Conservation (phyloP, 2,797 vertebrate genomes). For the Lycodopsis pacificus region DNA sequence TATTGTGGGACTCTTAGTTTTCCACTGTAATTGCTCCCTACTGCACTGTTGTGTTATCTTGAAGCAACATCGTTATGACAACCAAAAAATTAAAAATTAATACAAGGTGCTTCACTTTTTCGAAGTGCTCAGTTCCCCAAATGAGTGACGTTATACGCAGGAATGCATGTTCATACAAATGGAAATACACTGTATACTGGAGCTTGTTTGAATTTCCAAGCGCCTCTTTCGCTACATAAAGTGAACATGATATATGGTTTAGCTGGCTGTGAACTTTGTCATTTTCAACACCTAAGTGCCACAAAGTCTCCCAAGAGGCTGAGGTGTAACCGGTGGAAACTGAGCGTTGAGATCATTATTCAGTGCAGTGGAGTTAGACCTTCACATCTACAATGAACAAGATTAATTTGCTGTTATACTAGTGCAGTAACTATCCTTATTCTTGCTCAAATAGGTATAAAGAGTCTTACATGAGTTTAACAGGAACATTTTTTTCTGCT, state of each 20-base stretch:
- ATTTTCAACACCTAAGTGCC: slow-evolving; percentile 54
- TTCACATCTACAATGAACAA: slow-evolving; percentile 31
- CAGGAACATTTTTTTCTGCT: slow-evolving; percentile 26
- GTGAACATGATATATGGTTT: slow-evolving; percentile 47
- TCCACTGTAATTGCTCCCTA: slow-evolving; percentile 12
- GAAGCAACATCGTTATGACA: background rate
- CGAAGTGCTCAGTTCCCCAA: background rate
- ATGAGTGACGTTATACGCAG: slow-evolving; percentile 6
- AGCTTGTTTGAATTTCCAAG: slow-evolving; percentile 32
- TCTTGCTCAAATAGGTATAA: background rate
- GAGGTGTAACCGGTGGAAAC: slow-evolving; percentile 41
- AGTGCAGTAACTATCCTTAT: background rate
- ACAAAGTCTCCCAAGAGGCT: slow-evolving; percentile 17
- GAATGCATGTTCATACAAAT: background rate
- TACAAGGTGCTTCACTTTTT: background rate
- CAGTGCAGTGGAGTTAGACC: slow-evolving; percentile 25
- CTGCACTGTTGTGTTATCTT: background rate
- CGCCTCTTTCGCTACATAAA: slow-evolving; percentile 29
- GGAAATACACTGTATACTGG: slow-evolving; percentile 6
- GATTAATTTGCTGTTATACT: background rate
- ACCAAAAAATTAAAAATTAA: background rate
- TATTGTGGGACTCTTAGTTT: slow-evolving; percentile 62
- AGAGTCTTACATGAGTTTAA: background rate
- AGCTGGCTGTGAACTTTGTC: slow-evolving; percentile 64
- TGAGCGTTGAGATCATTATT: slow-evolving; percentile 38